Conservation (phyloP, 53 echinoderm and acorn worm species). For the Stichopus horrens region DNA sequence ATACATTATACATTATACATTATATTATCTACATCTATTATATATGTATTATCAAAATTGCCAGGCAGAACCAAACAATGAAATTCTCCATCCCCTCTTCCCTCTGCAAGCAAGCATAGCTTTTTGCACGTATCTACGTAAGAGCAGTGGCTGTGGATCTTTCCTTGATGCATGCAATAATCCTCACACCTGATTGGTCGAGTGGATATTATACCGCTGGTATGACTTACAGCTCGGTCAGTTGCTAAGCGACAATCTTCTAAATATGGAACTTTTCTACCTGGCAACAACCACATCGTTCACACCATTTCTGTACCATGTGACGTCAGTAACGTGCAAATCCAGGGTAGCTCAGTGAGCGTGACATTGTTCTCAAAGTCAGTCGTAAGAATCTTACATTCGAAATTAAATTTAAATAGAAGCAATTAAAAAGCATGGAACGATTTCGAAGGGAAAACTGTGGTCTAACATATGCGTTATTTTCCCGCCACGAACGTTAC, state of each 20-base stretch:
- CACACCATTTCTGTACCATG: background rate
- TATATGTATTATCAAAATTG: no score
- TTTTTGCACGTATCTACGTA: no score
- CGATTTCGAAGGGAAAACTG: background rate
- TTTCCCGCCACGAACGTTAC: background rate
- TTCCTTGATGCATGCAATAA: no score
- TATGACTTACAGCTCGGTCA: background rate
- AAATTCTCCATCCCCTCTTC: no score
- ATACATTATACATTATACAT: no score
- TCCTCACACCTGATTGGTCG: background rate
- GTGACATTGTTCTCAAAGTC: background rate
- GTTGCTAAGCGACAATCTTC: conserved; percentile 32
- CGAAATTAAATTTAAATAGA: conserved; percentile 28
- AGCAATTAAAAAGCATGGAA: conserved; percentile 33
- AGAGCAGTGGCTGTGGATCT: no score
- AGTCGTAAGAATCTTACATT: background rate
- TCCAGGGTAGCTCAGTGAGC: conserved; percentile 7
- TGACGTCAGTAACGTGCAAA: background rate
- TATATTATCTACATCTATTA: no score
- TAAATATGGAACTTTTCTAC: conserved; percentile 43
- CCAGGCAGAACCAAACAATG: no score
- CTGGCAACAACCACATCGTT: conserved; percentile 22
- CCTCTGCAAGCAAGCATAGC: no score
- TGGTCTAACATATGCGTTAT: background rate
- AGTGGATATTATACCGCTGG: background rate